Percentiles rank a stretch among this genome's conserved stretches.
Evolutionary conservation across 1,140 invertebrate species (phyloP).

Genomic region (Drosophila fuyamai): DNA sequence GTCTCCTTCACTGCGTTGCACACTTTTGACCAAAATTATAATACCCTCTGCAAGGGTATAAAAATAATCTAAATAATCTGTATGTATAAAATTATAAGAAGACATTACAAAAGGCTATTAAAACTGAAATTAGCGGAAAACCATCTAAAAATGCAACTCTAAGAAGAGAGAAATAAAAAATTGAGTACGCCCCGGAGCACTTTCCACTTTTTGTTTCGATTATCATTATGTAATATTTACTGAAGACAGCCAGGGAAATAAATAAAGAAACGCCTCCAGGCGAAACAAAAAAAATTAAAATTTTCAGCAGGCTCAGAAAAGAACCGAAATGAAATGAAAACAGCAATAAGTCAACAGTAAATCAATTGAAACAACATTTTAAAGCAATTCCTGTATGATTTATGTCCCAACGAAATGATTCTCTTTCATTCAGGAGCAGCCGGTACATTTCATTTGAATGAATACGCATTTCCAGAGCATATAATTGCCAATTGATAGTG

Average conservation of each 20-base stretch:
- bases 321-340: constrained; percentile 47
- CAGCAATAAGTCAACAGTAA: constrained; percentile 62
- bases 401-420: constrained; percentile 23
- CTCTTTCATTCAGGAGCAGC: constrained; percentile 10
- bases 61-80: no score
- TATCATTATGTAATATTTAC: constrained; percentile 61
- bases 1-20: no score
- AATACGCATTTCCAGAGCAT: neutral
- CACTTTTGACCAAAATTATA: no score
- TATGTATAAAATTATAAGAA: neutral
- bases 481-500: constrained; percentile 30
- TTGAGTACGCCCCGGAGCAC: constrained; percentile 25
- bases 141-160: neutral
- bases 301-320: constrained; percentile 5
- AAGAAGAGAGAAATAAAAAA: neutral
- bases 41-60: no score
- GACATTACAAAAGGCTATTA: neutral
- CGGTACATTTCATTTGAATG: constrained; percentile 18
- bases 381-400: constrained; percentile 42
- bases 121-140: neutral
- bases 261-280: constrained; percentile 19
- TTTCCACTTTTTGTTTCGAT: constrained; percentile 42
- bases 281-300: constrained; percentile 27
- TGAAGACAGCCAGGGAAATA: constrained; percentile 28
- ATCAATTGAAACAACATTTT: constrained; percentile 57